Conservation (phyloP, 2,888 invertebrate species). For the Linnaemya tessellans region DNA sequence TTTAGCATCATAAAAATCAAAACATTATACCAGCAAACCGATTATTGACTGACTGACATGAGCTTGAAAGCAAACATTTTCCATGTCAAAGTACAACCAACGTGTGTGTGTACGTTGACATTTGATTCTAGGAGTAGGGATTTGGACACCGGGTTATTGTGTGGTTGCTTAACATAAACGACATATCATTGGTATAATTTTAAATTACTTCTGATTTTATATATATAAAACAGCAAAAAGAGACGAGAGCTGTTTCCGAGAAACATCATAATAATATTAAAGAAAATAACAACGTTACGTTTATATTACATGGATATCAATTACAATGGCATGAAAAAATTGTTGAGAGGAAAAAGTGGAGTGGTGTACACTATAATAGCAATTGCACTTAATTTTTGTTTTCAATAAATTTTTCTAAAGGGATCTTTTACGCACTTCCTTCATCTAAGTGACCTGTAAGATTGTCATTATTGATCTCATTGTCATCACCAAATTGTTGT, state of each 20-base stretch:
- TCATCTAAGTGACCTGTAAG: conserved; percentile 58
- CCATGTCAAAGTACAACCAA: conserved; percentile 33
- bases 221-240: conserved; percentile 28
- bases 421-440: conserved; percentile 72
- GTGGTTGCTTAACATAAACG: conserved; percentile 44
- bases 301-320: conserved; percentile 65
- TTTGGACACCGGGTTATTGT: conserved; percentile 47
- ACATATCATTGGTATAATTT: conserved; percentile 27
- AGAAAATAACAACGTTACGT: conserved; percentile 45
- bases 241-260: conserved; percentile 54
- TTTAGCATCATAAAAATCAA: conserved; percentile 43
- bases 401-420: conserved; percentile 53
- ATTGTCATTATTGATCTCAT: conserved; percentile 57
- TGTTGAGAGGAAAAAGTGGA: conserved; percentile 54
- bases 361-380: conserved; percentile 68
- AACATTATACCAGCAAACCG: conserved; percentile 40
- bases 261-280: conserved; percentile 21
- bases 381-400: conserved; percentile 65
- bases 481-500: conserved; percentile 61
- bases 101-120: conserved; percentile 26
- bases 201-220: neutral
- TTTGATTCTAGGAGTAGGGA: conserved; percentile 39
- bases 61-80: conserved; percentile 49
- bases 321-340: conserved; percentile 52
- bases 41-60: conserved; percentile 33